A percentile compares a stretch with the other conserved stretches of the same genome.
These are phyloP conservation scores for Lerema accius DNA, from an alignment of 1,140 invertebrate genomes.

Conservation along the genomic window DNA sequence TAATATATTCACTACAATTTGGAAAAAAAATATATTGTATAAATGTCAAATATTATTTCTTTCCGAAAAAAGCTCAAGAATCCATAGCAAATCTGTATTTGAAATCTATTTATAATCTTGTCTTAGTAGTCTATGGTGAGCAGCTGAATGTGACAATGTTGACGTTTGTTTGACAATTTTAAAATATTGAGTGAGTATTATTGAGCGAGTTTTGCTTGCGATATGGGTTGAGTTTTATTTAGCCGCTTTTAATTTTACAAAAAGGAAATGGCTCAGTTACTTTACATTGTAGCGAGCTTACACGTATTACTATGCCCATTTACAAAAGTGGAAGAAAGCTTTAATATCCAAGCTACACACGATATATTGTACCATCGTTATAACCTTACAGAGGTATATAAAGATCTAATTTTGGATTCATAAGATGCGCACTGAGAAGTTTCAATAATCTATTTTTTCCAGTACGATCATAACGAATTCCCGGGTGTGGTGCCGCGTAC, in stretches of 20 bases:
- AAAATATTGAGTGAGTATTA: conserved; percentile 16
- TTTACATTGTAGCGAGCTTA: conserved; percentile 85
- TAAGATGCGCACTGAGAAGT: conserved; percentile 46
- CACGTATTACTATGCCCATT: conserved; percentile 96
- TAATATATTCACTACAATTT: no score
- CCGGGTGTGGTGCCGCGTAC: conserved; percentile 98
- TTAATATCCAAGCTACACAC: conserved; percentile 98
- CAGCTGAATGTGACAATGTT: conserved; percentile 7
- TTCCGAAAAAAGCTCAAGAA: no score
- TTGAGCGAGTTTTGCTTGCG: conserved; percentile 30
- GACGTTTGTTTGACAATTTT: conserved; percentile 4
- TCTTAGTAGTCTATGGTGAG: neutral
- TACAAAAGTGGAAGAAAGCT: conserved; percentile 99
- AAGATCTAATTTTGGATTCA: conserved; percentile 74
- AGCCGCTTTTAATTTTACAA: conserved; percentile 41
- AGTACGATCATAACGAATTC: conserved; percentile 99
- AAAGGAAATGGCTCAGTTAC: conserved; percentile 73
- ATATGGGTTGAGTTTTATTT: conserved; percentile 60
- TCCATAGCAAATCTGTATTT: no score
- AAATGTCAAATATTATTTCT: no score
- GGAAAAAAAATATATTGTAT: no score
- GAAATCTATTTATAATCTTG: neutral
- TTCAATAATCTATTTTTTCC: conserved; percentile 77
- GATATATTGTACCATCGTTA: conserved; percentile 95
- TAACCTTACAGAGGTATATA: conserved; percentile 91